Percentiles rank a stretch among this genome's conserved stretches.
Evolutionary conservation across 2,797 vertebrate genomes (phyloP).

Genomic region (Gymnoscopelus microlampas): DNA sequence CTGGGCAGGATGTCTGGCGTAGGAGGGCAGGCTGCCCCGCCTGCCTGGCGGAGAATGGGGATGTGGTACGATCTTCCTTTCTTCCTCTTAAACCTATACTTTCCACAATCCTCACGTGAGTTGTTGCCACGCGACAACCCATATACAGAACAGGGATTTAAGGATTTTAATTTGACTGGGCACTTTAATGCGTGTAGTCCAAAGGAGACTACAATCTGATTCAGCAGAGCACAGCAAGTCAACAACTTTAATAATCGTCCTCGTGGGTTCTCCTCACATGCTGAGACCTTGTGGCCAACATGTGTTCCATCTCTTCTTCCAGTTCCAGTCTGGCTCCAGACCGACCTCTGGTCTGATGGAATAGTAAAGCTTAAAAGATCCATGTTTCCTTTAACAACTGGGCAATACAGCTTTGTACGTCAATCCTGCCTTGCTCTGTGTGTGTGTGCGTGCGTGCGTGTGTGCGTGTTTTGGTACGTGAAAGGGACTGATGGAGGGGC

Average conservation of each 20-base stretch:
- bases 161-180: constrained; percentile 6
- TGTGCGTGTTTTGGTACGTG: too few species aligned
- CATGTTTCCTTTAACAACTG: too few species aligned
- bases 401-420: too few species aligned
- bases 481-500: too few species aligned
- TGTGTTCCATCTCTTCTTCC: background rate
- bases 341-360: background rate
- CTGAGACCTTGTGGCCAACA: constrained; percentile 8
- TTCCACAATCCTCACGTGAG: background rate
- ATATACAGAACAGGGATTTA: background rate
- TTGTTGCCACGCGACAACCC: background rate
- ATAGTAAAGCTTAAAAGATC: background rate
- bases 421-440: background rate
- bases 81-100: constrained; percentile 10
- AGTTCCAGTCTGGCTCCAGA: constrained; percentile 11
- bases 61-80: constrained; percentile 9
- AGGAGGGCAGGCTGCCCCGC: constrained; percentile 30
- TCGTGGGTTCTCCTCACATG: background rate
- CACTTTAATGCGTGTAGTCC: constrained; percentile 2
- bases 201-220: background rate
- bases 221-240: background rate
- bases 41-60: constrained; percentile 22
- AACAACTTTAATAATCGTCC: background rate
- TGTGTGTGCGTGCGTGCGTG: background rate
- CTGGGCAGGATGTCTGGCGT: constrained; percentile 59